Percentiles rank a stretch among this genome's conserved stretches.
Conservation (phyloP, 2,888 invertebrate species). For the Phortica okadai region DNA sequence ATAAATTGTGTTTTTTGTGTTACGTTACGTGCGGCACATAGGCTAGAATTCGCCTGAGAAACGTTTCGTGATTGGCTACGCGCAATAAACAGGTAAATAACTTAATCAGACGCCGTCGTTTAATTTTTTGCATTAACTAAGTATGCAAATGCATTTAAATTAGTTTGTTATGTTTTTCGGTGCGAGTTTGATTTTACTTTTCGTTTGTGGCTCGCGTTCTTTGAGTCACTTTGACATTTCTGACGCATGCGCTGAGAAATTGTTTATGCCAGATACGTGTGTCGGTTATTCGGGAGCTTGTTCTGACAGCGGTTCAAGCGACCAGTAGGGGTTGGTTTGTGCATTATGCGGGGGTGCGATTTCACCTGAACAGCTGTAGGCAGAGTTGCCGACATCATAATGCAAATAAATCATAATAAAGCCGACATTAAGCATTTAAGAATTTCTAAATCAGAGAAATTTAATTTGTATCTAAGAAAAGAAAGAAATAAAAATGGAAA, state of each 20-base stretch:
- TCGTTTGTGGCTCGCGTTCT: not conserved
- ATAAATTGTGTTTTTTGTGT: not conserved
- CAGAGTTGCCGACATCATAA: slow-evolving; percentile 45
- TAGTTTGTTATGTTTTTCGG: not conserved
- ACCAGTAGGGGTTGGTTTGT: slow-evolving; percentile 1
- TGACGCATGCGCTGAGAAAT: slow-evolving; percentile 46
- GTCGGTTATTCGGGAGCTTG: not conserved
- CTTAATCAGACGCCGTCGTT: not conserved
- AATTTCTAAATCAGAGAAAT: too few relatives aligned
- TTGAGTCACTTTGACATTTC: slow-evolving; percentile 43
- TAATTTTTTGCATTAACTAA: not conserved
- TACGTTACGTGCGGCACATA: not conserved
- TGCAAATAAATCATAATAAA: too few relatives aligned
- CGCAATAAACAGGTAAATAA: not conserved
- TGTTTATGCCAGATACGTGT: slow-evolving; percentile 4
- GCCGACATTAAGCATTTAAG: too few relatives aligned
- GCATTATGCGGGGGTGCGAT: not conserved
- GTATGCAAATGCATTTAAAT: not conserved
- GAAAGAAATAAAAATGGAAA: too few relatives aligned
- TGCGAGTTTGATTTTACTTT: not conserved
- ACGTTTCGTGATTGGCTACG: too few relatives aligned
- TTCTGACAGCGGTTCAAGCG: not conserved
- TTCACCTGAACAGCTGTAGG: slow-evolving; percentile 46
- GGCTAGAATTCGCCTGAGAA: not conserved
- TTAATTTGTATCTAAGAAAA: too few relatives aligned